Conservation (phyloP, 2,113 vertebrate genomes). For the Andinoacara biseriatus region DNA sequence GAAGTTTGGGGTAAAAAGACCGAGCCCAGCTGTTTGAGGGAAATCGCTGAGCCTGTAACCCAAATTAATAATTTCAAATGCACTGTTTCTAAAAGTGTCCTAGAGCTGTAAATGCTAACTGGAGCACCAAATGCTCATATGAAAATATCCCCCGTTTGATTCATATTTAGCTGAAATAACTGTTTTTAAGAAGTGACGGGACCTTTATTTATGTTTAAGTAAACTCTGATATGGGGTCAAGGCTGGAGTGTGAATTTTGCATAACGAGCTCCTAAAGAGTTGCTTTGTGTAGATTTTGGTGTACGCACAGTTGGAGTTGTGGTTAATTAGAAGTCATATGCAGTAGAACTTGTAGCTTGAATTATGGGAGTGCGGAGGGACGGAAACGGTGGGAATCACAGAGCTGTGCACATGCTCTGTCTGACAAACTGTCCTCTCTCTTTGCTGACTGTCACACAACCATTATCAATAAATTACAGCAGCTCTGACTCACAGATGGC, state of each 20-base stretch:
- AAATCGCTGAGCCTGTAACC: not conserved
- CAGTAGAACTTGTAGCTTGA: not conserved
- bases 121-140: not conserved
- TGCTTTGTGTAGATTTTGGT: no score
- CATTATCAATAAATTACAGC: not conserved
- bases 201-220: not conserved
- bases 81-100: not conserved
- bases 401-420: not conserved
- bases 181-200: not conserved
- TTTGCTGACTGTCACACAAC: not conserved
- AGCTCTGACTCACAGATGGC: not conserved
- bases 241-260: not conserved
- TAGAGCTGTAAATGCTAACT: conserved; percentile 1
- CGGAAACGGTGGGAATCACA: not conserved
- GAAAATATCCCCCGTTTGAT: not conserved
- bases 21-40: conserved; percentile 4
- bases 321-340: not conserved
- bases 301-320: no score
- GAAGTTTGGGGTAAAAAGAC: not conserved
- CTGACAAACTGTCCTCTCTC: not conserved
- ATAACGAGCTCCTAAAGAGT: no score
- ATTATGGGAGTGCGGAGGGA: not conserved
- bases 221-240: not conserved
- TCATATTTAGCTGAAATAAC: not conserved
- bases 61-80: conserved; percentile 8